phyloP scores from a whole-genome alignment of 2,888 invertebrate genomes.

The Eumacrocentrus americanus region DNA sequence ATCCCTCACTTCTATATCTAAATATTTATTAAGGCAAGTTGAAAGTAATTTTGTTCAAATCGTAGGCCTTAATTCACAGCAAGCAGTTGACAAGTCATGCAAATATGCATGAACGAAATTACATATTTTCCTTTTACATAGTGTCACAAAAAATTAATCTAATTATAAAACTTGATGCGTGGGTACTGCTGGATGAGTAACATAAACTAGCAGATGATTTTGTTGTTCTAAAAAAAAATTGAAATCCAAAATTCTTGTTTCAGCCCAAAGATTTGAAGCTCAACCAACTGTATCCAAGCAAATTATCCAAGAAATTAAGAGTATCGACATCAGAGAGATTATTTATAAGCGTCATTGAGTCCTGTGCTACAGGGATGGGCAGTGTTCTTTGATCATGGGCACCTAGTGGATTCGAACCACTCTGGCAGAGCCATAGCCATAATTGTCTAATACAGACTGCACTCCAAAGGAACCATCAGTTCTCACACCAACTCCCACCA shows the following conservation, averaged over 20 bases:
- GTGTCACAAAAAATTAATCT: too few relatives aligned
- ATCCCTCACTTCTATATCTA: not conserved
- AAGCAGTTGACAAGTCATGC: constrained; percentile 26
- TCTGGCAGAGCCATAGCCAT: constrained; percentile 11
- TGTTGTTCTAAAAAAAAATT: too few relatives aligned
- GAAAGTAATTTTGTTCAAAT: not conserved
- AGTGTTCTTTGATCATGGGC: too few relatives aligned
- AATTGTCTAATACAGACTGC: constrained; percentile 24
- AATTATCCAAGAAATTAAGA: not conserved
- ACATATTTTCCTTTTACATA: too few relatives aligned
- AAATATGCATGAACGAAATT: not conserved
- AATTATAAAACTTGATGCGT: not conserved
- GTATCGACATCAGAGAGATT: not conserved
- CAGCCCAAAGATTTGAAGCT: not conserved
- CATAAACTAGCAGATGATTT: too few relatives aligned
- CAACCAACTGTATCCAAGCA: not conserved
- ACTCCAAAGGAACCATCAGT: constrained; percentile 23
- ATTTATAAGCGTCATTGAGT: too few relatives aligned
- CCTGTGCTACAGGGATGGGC: too few relatives aligned
- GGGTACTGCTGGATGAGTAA: constrained; percentile 3
- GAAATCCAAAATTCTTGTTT: too few relatives aligned
- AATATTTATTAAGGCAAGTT: not conserved
- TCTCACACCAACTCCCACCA: constrained; percentile 7
- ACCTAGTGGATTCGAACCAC: constrained; percentile 13
- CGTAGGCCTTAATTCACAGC: constrained; percentile 26